phyloP scores from a whole-genome alignment of 1,140 invertebrate genomes.

The Laodelphax striatellus region DNA sequence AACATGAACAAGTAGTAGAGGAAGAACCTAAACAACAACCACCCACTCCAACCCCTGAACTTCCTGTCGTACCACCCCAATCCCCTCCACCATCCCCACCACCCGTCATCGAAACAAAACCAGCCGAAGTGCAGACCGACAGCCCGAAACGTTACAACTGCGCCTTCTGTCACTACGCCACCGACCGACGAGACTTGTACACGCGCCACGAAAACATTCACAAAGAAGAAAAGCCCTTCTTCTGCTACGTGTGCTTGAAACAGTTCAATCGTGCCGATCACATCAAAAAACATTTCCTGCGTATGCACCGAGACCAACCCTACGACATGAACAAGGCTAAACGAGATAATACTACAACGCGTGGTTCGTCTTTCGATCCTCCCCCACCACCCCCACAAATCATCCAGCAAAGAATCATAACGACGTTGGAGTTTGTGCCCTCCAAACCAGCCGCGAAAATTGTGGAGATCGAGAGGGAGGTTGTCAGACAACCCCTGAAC shows the following conservation, averaged over 20 bases:
- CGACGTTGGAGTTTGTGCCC: not conserved
- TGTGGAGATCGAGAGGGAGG: not conserved
- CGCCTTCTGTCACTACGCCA: constrained; percentile 75
- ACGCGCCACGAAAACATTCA: constrained; percentile 95
- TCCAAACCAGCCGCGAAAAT: constrained; percentile 5
- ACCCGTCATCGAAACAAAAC: not conserved
- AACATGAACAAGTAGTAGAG: constrained; percentile 12
- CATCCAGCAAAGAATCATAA: not conserved
- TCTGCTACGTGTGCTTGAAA: constrained; percentile 83
- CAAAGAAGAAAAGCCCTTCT: constrained; percentile 83
- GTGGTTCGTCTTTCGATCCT: not conserved
- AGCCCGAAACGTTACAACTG: constrained; percentile 66
- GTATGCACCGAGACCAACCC: constrained; percentile 76
- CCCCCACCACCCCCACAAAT: constrained; percentile 1
- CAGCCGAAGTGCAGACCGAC: not conserved
- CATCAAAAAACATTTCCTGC: constrained; percentile 84
- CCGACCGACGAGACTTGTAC: constrained; percentile 84
- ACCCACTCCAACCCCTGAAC: not conserved
- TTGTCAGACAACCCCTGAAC: not conserved
- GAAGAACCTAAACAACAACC: constrained; percentile 9
- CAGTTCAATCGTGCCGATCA: constrained; percentile 91
- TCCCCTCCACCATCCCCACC: constrained; percentile 10
- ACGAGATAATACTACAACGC: constrained; percentile 19
- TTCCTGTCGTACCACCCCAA: not conserved
- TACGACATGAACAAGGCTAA: constrained; percentile 73